Evolutionary conservation across 2,888 invertebrate genomes (phyloP).

Genomic region (Tetranychus truncatus): DNA sequence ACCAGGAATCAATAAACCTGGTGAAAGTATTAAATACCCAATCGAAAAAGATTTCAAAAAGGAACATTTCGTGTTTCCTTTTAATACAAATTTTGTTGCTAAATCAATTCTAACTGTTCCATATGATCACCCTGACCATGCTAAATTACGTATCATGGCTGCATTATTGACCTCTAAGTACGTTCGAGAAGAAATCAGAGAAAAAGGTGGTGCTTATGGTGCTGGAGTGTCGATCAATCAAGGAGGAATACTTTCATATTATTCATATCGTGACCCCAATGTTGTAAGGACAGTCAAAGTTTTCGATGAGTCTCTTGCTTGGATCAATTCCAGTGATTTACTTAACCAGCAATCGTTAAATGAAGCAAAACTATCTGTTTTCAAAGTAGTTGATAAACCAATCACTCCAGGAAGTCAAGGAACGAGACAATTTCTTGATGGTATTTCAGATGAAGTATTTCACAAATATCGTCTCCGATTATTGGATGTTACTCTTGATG

Average conservation of each 20-base stretch:
- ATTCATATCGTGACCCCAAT: conserved; percentile 77
- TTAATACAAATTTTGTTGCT: conserved; percentile 68
- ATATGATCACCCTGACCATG: conserved; percentile 55
- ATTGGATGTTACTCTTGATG: conserved; percentile 49
- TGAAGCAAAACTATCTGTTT: conserved; percentile 71
- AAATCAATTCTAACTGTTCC: conserved; percentile 59
- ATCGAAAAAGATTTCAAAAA: conserved; percentile 14
- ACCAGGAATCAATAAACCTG: neutral
- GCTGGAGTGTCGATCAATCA: conserved; percentile 54
- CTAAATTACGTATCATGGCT: conserved; percentile 52
- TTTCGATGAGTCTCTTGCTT: conserved; percentile 54
- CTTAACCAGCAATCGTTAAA: conserved; percentile 47
- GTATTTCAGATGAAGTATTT: conserved; percentile 59
- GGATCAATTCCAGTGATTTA: conserved; percentile 42
- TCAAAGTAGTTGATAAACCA: conserved; percentile 71
- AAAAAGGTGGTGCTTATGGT: conserved; percentile 85
- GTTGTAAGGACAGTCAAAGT: conserved; percentile 56
- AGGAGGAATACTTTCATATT: conserved; percentile 63
- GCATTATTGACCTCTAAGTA: conserved; percentile 60
- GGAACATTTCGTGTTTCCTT: conserved; percentile 42
- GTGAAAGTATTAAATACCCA: conserved; percentile 9
- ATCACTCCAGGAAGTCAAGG: conserved; percentile 63
- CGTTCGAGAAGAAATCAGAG: conserved; percentile 60
- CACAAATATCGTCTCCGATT: conserved; percentile 55
- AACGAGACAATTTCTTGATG: conserved; percentile 50